Evolutionary conservation across 2,113 vertebrate species (phyloP).

Genomic region (Abramis brama): DNA sequence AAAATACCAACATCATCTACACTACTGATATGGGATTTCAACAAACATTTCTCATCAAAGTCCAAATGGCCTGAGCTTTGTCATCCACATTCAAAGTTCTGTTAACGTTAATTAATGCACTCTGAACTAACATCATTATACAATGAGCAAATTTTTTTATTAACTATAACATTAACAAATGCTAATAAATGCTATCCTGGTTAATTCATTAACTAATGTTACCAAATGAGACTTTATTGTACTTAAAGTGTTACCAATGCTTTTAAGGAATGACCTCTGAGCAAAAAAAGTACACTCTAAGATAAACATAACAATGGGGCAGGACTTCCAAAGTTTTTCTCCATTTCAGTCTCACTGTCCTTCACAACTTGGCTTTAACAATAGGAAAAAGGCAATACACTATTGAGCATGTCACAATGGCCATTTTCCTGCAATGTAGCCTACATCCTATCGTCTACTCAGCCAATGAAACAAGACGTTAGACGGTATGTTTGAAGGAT

Average conservation of each 20-base stretch:
- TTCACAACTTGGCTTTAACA: constrained; percentile 23
- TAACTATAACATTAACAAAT: no score
- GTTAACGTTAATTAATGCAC: no score
- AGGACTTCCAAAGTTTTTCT: not conserved
- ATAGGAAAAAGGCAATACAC: constrained; percentile 3
- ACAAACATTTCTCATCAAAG: not conserved
- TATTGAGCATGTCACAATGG: constrained; percentile 23
- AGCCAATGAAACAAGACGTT: constrained; percentile 12
- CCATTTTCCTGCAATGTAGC: constrained; percentile 28
- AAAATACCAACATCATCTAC: not conserved
- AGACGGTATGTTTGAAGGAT: not conserved
- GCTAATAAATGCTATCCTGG: no score
- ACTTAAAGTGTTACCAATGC: not conserved
- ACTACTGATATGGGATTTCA: no score
- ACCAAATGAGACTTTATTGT: no score
- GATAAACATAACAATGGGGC: not conserved
- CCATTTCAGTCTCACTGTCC: not conserved
- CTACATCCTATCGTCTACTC: constrained; percentile 4
- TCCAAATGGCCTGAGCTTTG: not conserved
- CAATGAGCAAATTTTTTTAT: no score
- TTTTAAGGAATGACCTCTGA: not conserved
- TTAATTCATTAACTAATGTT: no score
- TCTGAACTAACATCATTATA: no score
- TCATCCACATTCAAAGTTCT: not conserved
- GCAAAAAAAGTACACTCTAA: not conserved